Conservation (phyloP, 2,888 invertebrate species). For the Drosophila testacea region DNA sequence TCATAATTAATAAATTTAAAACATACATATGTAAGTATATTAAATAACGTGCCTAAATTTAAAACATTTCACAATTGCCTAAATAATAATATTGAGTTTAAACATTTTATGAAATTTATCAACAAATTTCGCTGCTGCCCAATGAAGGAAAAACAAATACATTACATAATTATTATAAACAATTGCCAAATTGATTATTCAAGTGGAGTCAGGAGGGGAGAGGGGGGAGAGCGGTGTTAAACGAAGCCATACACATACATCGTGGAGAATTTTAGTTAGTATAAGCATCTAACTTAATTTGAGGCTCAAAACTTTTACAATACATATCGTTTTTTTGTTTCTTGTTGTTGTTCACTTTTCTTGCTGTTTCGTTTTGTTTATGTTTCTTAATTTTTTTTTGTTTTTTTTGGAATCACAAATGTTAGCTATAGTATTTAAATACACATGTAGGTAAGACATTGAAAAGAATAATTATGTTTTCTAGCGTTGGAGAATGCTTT, state of each 20-base stretch:
- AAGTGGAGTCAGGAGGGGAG: constrained; percentile 28
- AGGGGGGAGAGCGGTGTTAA: constrained; percentile 22
- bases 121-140: constrained; percentile 69
- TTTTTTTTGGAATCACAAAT: constrained; percentile 76
- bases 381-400: constrained; percentile 16
- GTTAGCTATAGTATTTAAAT: constrained; percentile 78
- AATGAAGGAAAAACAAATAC: constrained; percentile 63
- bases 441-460: constrained; percentile 79
- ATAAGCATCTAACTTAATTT: constrained; percentile 64
- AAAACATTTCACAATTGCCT: constrained; percentile 75
- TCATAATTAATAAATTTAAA: constrained; percentile 66
- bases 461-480: constrained; percentile 69
- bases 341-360: constrained; percentile 49
- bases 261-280: constrained; percentile 52
- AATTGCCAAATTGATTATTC: constrained; percentile 66
- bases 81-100: constrained; percentile 69
- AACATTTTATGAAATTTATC: constrained; percentile 44
- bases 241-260: constrained; percentile 51
- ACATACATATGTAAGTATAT: constrained; percentile 60
- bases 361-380: constrained; percentile 37
- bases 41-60: constrained; percentile 76
- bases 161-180: constrained; percentile 44
- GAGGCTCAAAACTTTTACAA: constrained; percentile 55
- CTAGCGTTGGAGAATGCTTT: constrained; percentile 66
- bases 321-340: constrained; percentile 53